Conservation (phyloP, 2,888 invertebrate species). For the Drosophila villosipedis region DNA sequence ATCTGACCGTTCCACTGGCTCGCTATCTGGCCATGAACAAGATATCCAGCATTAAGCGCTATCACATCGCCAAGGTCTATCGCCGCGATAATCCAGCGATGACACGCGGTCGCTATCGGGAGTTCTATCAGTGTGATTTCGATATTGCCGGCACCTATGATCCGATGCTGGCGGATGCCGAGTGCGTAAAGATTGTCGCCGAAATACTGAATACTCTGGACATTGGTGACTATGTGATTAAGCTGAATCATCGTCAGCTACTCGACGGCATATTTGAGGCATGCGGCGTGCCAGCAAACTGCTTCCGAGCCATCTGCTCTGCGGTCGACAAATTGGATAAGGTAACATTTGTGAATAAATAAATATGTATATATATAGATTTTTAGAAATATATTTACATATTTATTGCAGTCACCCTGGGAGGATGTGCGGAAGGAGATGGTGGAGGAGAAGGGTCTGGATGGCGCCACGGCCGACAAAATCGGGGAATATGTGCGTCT, state of each 20-base stretch:
- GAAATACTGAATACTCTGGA: constrained; percentile 94
- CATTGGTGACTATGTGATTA: constrained; percentile 94
- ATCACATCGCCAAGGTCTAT: constrained; percentile 99
- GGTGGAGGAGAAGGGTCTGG: constrained; percentile 95
- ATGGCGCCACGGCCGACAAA: constrained; percentile 91
- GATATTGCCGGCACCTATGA: constrained; percentile 99
- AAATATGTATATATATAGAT: not conserved
- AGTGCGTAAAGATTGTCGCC: constrained; percentile 97
- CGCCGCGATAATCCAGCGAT: constrained; percentile 98
- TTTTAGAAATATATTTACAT: not conserved
- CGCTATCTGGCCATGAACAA: constrained; percentile 99
- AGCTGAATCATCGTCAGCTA: constrained; percentile 97
- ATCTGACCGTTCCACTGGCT: constrained; percentile 99
- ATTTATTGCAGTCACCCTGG: constrained; percentile 92
- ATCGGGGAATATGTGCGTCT: constrained; percentile 95
- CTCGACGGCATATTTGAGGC: constrained; percentile 99
- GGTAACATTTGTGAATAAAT: constrained; percentile 86
- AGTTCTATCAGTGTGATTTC: constrained; percentile 99
- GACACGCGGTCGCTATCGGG: constrained; percentile 97
- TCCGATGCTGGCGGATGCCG: constrained; percentile 98
- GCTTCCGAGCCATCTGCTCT: constrained; percentile 97
- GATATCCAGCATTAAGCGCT: constrained; percentile 96
- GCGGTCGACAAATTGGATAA: constrained; percentile 99
- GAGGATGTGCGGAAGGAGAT: constrained; percentile 96
- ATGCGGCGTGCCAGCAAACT: constrained; percentile 95